Evolutionary conservation across 2,113 vertebrate species (phyloP).

Genomic region (Penelope pileata): DNA sequence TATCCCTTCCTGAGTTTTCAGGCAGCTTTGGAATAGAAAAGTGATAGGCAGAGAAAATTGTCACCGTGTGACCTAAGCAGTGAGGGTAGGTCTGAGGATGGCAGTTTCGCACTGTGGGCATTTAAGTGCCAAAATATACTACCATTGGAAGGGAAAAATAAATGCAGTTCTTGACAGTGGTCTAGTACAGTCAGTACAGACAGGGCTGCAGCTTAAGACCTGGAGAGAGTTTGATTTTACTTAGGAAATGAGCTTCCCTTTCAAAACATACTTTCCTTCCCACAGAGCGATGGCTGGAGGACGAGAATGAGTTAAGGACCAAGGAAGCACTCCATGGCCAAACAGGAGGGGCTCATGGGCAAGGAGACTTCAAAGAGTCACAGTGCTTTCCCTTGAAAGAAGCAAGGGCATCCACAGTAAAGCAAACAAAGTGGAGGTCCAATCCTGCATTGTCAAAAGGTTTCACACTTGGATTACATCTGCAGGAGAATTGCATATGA

Average conservation of each 20-base stretch:
- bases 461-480: background rate
- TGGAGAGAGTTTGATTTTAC: background rate
- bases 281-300: background rate
- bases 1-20: background rate
- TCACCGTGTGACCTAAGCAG: fast-evolving
- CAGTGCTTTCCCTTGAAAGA: background rate
- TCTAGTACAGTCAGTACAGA: background rate
- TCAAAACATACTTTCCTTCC: background rate
- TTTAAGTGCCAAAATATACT: background rate
- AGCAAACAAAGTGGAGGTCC: background rate
- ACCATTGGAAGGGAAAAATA: background rate
- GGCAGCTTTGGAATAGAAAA: background rate
- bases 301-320: background rate
- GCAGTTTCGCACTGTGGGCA: background rate
- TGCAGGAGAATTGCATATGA: background rate
- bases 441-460: background rate
- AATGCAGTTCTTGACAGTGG: background rate
- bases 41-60: background rate
- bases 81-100: background rate
- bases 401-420: background rate
- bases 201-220: background rate
- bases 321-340: background rate
- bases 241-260: constrained; percentile 26
- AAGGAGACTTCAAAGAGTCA: constrained; percentile 25
- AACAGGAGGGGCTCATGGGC: background rate